These are phyloP conservation scores for Halictus ligatus DNA, from an alignment of 2,888 invertebrate species.

Conservation along the genomic window DNA sequence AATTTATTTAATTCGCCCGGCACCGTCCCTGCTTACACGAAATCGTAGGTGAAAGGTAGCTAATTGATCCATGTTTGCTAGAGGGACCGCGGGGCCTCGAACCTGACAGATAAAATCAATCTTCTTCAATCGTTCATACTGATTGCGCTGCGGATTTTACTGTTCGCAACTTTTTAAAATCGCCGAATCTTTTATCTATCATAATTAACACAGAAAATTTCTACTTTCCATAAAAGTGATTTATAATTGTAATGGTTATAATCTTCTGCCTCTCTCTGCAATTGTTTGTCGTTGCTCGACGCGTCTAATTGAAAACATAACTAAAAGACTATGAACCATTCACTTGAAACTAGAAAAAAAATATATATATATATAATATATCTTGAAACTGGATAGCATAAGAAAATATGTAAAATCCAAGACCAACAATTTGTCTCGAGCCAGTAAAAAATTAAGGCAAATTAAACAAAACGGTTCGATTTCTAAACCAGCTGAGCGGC, in stretches of 20 bases:
- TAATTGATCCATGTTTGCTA: background rate
- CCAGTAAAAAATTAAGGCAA: too few species aligned
- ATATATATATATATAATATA: too few species aligned
- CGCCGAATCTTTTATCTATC: too few species aligned
- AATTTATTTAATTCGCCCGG: background rate
- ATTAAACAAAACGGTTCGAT: background rate
- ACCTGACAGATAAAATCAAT: background rate
- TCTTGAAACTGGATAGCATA: too few species aligned
- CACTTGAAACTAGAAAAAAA: too few species aligned
- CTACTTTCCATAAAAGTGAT: too few species aligned
- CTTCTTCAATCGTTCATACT: background rate
- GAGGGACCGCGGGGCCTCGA: background rate
- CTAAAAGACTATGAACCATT: too few species aligned
- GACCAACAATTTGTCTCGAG: background rate
- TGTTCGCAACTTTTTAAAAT: too few species aligned
- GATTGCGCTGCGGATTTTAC: background rate
- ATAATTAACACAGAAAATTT: too few species aligned
- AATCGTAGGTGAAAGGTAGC: constrained; percentile 7
- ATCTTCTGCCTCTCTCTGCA: background rate
- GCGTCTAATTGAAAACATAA: too few species aligned
- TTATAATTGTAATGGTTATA: too few species aligned
- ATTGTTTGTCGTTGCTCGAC: too few species aligned
- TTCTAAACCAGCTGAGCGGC: background rate
- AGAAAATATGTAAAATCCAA: background rate
- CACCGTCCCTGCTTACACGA: background rate